These are phyloP conservation scores for Drosophila mimica DNA, from an alignment of 2,888 invertebrate genomes.

Conservation along the genomic window DNA sequence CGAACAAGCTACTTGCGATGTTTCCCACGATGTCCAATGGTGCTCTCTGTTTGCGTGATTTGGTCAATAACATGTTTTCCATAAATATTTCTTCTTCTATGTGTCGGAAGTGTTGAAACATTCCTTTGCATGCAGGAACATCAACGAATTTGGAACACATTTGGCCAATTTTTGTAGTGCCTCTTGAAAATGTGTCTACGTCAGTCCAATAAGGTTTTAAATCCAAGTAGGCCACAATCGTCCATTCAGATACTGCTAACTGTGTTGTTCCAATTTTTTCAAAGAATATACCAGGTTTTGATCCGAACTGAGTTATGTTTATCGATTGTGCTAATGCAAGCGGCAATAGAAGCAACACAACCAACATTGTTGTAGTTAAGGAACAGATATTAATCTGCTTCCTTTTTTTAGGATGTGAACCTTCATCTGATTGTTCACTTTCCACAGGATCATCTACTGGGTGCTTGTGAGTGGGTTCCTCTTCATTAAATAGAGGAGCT, in stretches of 20 bases:
- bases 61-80: neutral
- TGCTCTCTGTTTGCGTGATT: no score
- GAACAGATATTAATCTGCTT: neutral
- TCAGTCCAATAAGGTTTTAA: no score
- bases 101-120: neutral
- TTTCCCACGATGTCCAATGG: no score
- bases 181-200: neutral
- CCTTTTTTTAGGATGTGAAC: no score
- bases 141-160: no score
- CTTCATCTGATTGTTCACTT: no score
- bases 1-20: conserved; percentile 1
- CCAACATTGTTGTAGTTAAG: neutral
- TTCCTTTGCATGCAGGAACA: neutral
- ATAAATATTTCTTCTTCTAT: neutral
- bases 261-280: neutral
- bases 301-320: neutral
- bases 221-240: no score
- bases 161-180: neutral
- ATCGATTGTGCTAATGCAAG: neutral
- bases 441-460: no score
- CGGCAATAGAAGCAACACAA: neutral
- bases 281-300: neutral
- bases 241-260: no score
- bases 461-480: no score
- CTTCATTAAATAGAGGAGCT: no score